Base-by-base conservation (phyloP, 1,140 invertebrate genomes). In the Pantala flavescens region DNA sequence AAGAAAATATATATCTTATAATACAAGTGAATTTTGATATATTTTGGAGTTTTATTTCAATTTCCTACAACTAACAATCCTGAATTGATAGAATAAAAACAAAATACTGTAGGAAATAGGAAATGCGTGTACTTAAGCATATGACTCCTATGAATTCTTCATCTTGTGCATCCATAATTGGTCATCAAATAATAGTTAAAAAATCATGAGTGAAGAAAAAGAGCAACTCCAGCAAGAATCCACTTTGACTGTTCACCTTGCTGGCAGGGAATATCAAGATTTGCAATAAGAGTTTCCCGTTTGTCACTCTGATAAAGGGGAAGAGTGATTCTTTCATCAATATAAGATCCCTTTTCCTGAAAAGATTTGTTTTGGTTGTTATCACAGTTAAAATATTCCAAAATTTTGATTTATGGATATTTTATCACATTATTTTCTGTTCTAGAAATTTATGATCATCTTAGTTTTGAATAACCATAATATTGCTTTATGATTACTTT, bases 281-380 rank as follows among this genome's bases (percentile, higher is more conserved):
- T 81, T 1, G 82, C 82, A 0, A 88, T 83, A n/a, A 88, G 81
- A 75, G 82, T 82, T 42, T 87, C 84, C 71, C 87, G 76, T 21
- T 82, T 81, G 70, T 81, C 82, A 72, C 84, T 85, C 74, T 84
- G 84, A 78, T 88, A 88, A 23, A 88, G 79, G 16, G 87, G 87
- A 43, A 88, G 75, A 11, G 84, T 73, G 16, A 80, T 63, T 5
- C 49, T 63, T 63, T 63, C 49, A 19, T 63, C 49, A 63, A 21
- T 5, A 21, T 63, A 63, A 63, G 16, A 19, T 63, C 75, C 74
- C n/a, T 16, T 43, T 23, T 75, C 73, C n/a, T 74, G 71, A 55
- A 73, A 21, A 55, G 74, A 36, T 36, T 5, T 5, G 9, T 36
- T 36, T 36, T 36, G n/a, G n/a, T n/a, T n/a, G n/a, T n/a, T n/a